These are phyloP conservation scores for Brachionichthys hirsutus DNA, from an alignment of 2,113 vertebrate genomes.

Conservation along the genomic window DNA sequence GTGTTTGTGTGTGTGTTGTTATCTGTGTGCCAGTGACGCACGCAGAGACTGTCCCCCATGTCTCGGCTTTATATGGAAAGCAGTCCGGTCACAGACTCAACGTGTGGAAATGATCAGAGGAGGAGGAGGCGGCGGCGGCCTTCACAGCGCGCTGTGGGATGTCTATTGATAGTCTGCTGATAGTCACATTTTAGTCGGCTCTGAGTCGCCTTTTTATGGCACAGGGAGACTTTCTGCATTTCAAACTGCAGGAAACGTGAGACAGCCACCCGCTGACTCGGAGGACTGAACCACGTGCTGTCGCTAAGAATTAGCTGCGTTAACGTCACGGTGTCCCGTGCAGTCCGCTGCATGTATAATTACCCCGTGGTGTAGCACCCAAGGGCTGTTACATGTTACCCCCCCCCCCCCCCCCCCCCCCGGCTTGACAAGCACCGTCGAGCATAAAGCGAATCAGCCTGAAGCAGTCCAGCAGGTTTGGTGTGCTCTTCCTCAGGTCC, in stretches of 20 bases:
- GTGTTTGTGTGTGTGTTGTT: not conserved
- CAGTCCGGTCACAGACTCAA: not conserved
- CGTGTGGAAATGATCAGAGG: constrained; percentile 17
- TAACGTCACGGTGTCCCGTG: not conserved
- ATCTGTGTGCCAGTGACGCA: constrained; percentile 5
- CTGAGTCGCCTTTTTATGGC: not conserved
- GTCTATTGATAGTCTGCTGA: constrained; percentile 4
- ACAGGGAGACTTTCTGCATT: not conserved
- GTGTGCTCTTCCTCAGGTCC: constrained; percentile 72
- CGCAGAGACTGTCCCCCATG: constrained; percentile 11
- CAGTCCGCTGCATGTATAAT: not conserved
- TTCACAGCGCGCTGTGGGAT: not conserved
- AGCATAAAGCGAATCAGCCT: no score
- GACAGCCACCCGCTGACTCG: not conserved
- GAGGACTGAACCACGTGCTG: no score
- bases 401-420: no score
- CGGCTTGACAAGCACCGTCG: no score
- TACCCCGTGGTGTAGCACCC: not conserved
- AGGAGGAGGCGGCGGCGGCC: not conserved
- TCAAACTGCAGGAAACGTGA: not conserved
- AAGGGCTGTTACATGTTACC: not conserved
- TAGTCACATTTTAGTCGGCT: not conserved
- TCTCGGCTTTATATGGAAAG: constrained; percentile 40
- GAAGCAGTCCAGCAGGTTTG: not conserved
- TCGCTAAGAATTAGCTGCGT: no score